Percentiles rank a stretch among this genome's conserved stretches.
phyloP scores from a whole-genome alignment of 2,113 vertebrate species.

The Zapus hudsonius region DNA sequence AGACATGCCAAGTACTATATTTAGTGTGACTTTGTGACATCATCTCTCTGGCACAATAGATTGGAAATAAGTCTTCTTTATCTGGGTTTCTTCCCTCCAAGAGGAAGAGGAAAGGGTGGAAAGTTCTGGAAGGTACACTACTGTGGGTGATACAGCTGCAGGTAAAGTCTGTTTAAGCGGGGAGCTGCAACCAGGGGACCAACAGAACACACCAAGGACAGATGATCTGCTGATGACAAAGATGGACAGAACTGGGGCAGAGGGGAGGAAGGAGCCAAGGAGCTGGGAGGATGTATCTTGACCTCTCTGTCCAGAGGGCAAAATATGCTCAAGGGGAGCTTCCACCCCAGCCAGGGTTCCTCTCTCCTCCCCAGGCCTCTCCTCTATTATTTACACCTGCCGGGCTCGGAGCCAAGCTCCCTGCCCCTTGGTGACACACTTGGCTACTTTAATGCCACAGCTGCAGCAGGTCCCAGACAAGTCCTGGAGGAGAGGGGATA shows the following conservation, averaged over 20 bases:
- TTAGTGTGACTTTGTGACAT: not conserved
- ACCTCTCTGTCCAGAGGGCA: not conserved
- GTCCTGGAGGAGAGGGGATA: not conserved
- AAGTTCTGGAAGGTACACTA: not conserved
- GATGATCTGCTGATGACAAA: not conserved
- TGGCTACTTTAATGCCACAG: conserved; percentile 3
- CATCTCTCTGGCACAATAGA: not conserved
- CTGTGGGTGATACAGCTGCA: not conserved
- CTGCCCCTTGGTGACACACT: not conserved
- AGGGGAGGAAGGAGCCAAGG: not conserved
- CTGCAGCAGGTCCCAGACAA: not conserved
- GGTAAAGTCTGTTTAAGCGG: not conserved
- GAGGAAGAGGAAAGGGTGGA: no score
- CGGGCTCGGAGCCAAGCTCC: not conserved
- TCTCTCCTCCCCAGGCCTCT: not conserved
- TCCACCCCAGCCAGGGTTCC: not conserved
- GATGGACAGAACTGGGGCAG: not conserved
- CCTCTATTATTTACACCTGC: not conserved
- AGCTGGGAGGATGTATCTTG: not conserved
- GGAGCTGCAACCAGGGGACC: not conserved
- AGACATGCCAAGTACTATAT: rapidly evolving
- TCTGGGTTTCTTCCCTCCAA: not conserved
- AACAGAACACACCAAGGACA: not conserved
- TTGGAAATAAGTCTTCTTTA: not conserved
- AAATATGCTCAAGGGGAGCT: not conserved